These are phyloP conservation scores for Apodemia duryi DNA, from an alignment of 2,888 invertebrate species.

Conservation along the genomic window DNA sequence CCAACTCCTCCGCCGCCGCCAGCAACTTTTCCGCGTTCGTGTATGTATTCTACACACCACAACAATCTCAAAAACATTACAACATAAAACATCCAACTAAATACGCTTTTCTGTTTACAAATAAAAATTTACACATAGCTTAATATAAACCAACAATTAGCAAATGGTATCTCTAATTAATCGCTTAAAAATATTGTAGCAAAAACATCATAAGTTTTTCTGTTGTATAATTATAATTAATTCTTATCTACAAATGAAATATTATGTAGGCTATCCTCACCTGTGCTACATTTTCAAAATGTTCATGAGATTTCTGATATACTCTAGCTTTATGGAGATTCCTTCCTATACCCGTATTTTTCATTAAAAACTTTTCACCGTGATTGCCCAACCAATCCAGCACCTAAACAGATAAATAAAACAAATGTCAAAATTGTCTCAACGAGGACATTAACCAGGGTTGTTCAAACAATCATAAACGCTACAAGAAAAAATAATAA, in stretches of 20 bases:
- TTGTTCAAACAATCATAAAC: too few species aligned
- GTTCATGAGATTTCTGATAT: slow-evolving; percentile 98
- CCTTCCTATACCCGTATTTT: slow-evolving; percentile 97
- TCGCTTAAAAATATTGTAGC: too few species aligned
- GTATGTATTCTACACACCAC: slow-evolving; percentile 90
- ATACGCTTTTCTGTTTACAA: too few species aligned
- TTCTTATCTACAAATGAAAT: too few species aligned
- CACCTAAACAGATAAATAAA: slow-evolving; percentile 79
- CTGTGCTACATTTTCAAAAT: slow-evolving; percentile 98
- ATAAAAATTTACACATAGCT: too few species aligned
- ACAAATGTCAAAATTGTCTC: not conserved
- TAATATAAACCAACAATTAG: too few species aligned
- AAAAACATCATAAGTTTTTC: too few species aligned
- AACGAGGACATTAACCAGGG: not conserved
- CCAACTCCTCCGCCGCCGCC: slow-evolving; percentile 96
- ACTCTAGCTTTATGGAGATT: slow-evolving; percentile 96
- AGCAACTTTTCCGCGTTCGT: slow-evolving; percentile 98
- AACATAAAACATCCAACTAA: too few species aligned
- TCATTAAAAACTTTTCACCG: slow-evolving; percentile 97
- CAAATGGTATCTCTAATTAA: too few species aligned
- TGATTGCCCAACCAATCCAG: slow-evolving; percentile 98
- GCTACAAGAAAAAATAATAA: too few species aligned
- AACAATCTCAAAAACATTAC: too few species aligned
- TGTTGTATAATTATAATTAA: too few species aligned
- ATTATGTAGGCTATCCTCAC: slow-evolving; percentile 62